These are phyloP conservation scores for Eclectus roratus DNA, from an alignment of 2,113 vertebrate species.

Conservation along the genomic window DNA sequence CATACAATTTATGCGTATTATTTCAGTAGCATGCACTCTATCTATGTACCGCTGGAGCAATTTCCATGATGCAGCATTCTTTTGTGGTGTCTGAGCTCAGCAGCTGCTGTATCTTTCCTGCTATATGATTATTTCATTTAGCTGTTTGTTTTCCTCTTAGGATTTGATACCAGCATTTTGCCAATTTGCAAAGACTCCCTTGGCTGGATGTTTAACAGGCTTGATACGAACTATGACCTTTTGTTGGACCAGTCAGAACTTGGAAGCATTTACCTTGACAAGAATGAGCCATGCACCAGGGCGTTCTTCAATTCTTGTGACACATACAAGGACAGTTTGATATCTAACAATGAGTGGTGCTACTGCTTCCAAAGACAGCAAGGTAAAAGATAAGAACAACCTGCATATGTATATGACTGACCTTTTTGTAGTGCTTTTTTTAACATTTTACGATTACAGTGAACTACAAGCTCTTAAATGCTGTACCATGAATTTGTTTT, in stretches of 20 bases:
- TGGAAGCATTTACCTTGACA: slow-evolving; percentile 88
- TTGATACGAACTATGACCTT: slow-evolving; percentile 93
- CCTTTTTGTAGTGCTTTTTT: background rate
- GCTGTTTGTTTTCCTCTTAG: slow-evolving; percentile 64
- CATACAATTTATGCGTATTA: background rate
- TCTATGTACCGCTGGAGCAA: background rate
- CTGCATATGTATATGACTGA: background rate
- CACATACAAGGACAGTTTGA: slow-evolving; percentile 84
- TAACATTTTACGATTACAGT: background rate
- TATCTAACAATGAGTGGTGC: slow-evolving; percentile 97
- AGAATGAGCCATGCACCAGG: slow-evolving; percentile 88
- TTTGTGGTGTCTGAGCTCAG: background rate
- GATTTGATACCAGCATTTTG: slow-evolving; percentile 88
- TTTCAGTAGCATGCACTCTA: background rate
- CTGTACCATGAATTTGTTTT: background rate
- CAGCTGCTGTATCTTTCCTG: background rate
- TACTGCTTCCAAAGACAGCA: slow-evolving; percentile 96
- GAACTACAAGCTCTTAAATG: background rate
- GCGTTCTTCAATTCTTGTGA: slow-evolving; percentile 94
- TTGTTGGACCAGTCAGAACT: slow-evolving; percentile 93
- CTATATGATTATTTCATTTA: background rate
- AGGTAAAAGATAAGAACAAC: slow-evolving; percentile 76
- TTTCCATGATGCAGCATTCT: background rate
- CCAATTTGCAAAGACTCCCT: slow-evolving; percentile 94
- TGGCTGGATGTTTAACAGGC: slow-evolving; percentile 97